A percentile compares a stretch with the other conserved stretches of the same genome.
Evolutionary conservation across 2,797 vertebrate species (phyloP).

Genomic region (Spinus pinus): DNA sequence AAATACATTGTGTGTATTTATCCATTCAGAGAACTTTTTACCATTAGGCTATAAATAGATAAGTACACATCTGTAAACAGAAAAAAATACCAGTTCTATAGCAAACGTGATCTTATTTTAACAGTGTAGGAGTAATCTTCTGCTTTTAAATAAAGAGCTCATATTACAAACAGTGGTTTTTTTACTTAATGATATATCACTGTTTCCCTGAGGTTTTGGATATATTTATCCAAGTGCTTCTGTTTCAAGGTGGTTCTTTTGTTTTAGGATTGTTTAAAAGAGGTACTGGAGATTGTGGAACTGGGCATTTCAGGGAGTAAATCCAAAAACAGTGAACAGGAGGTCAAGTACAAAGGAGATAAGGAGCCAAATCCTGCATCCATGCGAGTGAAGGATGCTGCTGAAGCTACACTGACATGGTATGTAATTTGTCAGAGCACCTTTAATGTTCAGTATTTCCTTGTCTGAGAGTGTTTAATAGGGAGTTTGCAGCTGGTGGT

Average conservation of each 20-base stretch:
- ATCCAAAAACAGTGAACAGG: conserved; percentile 85
- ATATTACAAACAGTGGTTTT: background rate
- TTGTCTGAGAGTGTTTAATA: background rate
- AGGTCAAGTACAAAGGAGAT: conserved; percentile 87
- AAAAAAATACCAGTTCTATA: background rate
- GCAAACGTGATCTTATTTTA: background rate
- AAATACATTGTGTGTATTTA: background rate
- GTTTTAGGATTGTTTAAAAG: conserved; percentile 87
- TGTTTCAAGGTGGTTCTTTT: background rate
- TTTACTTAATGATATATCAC: background rate
- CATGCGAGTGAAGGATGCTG: conserved; percentile 93
- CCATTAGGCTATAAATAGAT: background rate
- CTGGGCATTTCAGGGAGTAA: conserved; percentile 92
- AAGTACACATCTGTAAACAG: background rate
- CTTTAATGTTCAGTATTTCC: background rate
- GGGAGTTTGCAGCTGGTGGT: background rate
- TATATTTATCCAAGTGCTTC: background rate
- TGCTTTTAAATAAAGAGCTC: background rate
- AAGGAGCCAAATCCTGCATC: conserved; percentile 92
- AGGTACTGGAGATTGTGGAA: conserved; percentile 93
- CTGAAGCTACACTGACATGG: conserved; percentile 91
- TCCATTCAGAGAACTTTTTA: background rate
- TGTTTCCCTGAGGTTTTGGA: background rate
- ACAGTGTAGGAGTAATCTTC: background rate
- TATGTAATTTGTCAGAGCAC: conserved; percentile 64